Evolutionary conservation across 2,888 invertebrate species (phyloP), one percentile per base, ranked within the genome.

Genomic region (Sphaerophoria taeniata): DNA sequence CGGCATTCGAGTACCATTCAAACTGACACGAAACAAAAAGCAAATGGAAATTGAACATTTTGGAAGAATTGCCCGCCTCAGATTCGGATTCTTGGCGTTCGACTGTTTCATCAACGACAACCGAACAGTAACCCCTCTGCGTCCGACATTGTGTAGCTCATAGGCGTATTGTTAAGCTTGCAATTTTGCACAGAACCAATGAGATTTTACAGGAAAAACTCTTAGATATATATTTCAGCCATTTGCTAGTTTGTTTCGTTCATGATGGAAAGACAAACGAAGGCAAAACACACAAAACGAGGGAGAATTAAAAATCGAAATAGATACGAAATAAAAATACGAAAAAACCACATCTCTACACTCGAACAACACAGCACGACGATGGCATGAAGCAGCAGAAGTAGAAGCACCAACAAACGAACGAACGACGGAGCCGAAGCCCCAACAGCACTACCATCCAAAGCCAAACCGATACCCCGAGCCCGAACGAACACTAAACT

Each of bases 251-350:
- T 7, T 39, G 9, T 39, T 39, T 43, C 12, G 43, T 43, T 7
- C 43, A 12, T 9, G 3, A 11, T 12, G 43, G 49, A 43, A 65
- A 16, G 43, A 78, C 72, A 67, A 51, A 16, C 43, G 39, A 39
- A 16, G 51, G 53, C 31, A 63, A 60, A 67, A 65, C 31, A 49
- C 16, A 63, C 72, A 58, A 51, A 67, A 61, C 67, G 43, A 69
- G 80, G 74, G 79, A 73, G 71, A 56, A 74, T 80, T 75, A 49
- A 45, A 74, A 80, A 72, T 80, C 84, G 75, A 84, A 84, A 84
- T 80, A 84, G 80, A 84, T 80, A 84, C 67, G 47, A 80, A 72
- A 70, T 76, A 71, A 53, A 47, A 49, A 49, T 72, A 72, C 56
- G 36, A 51, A 14, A 36, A 49, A 71, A 63, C 49, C 16, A 69